A percentile compares a stretch with the other conserved stretches of the same genome.
Evolutionary conservation across 2,113 vertebrate genomes (phyloP).

Genomic region (Parotia lawesii): DNA sequence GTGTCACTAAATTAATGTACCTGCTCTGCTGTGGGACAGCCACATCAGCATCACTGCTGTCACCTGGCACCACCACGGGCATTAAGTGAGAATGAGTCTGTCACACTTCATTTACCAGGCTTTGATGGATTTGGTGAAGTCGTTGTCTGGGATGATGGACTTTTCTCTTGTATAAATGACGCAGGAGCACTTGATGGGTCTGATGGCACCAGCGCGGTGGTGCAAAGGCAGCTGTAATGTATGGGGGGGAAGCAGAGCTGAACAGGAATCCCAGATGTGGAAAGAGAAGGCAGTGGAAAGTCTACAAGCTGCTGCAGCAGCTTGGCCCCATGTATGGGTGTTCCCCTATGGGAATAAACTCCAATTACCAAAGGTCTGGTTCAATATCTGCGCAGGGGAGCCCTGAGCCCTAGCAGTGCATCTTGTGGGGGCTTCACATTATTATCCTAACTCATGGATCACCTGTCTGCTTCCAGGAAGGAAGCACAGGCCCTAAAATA

Average conservation of each 20-base stretch:
- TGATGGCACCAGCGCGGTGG: background rate
- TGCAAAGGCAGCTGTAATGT: background rate
- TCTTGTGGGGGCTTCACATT: background rate
- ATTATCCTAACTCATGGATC: background rate
- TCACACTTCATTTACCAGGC: conserved; percentile 49
- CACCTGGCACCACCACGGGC: background rate
- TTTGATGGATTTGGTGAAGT: conserved; percentile 39
- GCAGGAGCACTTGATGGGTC: background rate
- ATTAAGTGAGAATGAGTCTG: conserved; percentile 45
- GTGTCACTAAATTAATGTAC: conserved; percentile 51
- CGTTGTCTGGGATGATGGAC: background rate
- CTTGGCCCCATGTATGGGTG: fast-evolving
- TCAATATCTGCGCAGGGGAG: background rate
- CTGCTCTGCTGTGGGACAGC: conserved; percentile 29
- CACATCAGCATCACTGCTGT: conserved; percentile 23
- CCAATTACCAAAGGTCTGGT: background rate
- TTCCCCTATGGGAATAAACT: background rate
- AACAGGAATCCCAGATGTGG: background rate
- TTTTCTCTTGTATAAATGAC: conserved; percentile 15
- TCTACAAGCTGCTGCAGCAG: background rate
- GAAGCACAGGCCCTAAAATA: background rate
- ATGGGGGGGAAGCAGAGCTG: background rate
- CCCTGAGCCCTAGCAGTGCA: background rate
- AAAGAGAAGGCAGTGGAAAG: background rate
- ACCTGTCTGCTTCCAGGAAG: background rate